Percentiles rank a stretch among this genome's conserved stretches.
phyloP scores from a whole-genome alignment of 1,140 invertebrate genomes.

The Lordiphosa stackelbergi region DNA sequence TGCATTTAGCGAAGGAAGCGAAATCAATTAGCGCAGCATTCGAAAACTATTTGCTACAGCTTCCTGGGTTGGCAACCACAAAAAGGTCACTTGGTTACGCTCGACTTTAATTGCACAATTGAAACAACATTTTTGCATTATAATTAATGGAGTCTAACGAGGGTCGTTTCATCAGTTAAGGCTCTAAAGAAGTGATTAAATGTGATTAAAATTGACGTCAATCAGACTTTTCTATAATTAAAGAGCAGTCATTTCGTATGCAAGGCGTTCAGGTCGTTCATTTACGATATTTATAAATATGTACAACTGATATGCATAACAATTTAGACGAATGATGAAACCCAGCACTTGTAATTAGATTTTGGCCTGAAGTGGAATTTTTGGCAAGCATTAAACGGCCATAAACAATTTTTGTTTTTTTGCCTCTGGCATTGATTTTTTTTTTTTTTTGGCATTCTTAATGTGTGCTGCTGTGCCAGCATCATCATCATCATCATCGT shows the following conservation, averaged over 20 bases:
- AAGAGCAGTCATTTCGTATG: slow-evolving; percentile 24
- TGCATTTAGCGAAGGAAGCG: slow-evolving; percentile 41
- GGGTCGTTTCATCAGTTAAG: slow-evolving; percentile 30
- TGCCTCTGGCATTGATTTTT: slow-evolving; percentile 49
- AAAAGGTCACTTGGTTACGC: slow-evolving; percentile 46
- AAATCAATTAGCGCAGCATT: slow-evolving; percentile 62
- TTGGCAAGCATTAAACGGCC: slow-evolving; percentile 54
- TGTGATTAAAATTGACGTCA: slow-evolving; percentile 34
- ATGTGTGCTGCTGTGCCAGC: slow-evolving; percentile 1
- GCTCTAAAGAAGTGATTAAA: slow-evolving; percentile 14
- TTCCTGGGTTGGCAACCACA: slow-evolving; percentile 1
- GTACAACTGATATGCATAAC: slow-evolving; percentile 11
- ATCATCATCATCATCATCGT: no score
- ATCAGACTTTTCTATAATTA: slow-evolving; percentile 31
- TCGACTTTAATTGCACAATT: slow-evolving; percentile 49
- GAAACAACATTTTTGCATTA: slow-evolving; percentile 68
- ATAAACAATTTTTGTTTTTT: slow-evolving; percentile 19
- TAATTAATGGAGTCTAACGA: slow-evolving; percentile 34
- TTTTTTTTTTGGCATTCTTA: slow-evolving; percentile 31
- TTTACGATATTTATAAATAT: slow-evolving; percentile 18
- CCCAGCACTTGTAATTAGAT: slow-evolving; percentile 5
- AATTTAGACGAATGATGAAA: slow-evolving; percentile 6
- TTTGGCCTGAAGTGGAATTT: slow-evolving; percentile 27
- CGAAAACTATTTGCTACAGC: not conserved
- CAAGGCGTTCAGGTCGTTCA: slow-evolving; percentile 11